Conservation (phyloP, 2,797 vertebrate genomes). For the Cyprinodon diabolis region DNA sequence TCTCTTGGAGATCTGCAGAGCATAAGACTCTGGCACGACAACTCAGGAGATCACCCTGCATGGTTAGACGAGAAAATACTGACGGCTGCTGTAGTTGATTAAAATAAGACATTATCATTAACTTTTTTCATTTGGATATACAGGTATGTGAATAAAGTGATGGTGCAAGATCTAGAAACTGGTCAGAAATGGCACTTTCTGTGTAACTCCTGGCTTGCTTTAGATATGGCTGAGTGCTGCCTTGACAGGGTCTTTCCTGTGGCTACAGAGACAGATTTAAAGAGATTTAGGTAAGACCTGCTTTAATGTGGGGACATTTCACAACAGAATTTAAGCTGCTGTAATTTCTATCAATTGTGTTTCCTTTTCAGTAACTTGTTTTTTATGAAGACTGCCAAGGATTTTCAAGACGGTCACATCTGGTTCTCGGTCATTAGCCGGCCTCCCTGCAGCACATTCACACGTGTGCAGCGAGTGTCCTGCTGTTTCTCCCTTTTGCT, state of each 20-base stretch:
- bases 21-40: conserved; percentile 94
- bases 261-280: conserved; percentile 91
- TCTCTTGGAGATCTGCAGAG: conserved; percentile 90
- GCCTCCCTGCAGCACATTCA: conserved; percentile 89
- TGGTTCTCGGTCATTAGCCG: conserved; percentile 93
- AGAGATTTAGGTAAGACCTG: conserved; percentile 86
- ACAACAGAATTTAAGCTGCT: background rate
- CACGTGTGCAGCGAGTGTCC: conserved; percentile 90
- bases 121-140: conserved; percentile 13
- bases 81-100: conserved; percentile 5
- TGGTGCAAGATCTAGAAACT: conserved; percentile 87
- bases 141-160: conserved; percentile 92
- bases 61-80: conserved; percentile 76
- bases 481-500: conserved; percentile 95
- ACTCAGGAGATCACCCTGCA: conserved; percentile 87
- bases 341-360: background rate
- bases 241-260: conserved; percentile 90
- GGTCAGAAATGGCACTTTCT: conserved; percentile 93
- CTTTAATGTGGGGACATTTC: background rate
- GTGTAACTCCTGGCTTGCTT: conserved; percentile 93
- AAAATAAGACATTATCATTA: background rate
- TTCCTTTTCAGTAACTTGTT: conserved; percentile 86
- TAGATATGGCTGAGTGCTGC: conserved; percentile 89
- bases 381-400: conserved; percentile 91
- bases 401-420: conserved; percentile 92